phyloP scores from a whole-genome alignment of 2,888 invertebrate genomes.

The Sinopyrophorus schimmeli region DNA sequence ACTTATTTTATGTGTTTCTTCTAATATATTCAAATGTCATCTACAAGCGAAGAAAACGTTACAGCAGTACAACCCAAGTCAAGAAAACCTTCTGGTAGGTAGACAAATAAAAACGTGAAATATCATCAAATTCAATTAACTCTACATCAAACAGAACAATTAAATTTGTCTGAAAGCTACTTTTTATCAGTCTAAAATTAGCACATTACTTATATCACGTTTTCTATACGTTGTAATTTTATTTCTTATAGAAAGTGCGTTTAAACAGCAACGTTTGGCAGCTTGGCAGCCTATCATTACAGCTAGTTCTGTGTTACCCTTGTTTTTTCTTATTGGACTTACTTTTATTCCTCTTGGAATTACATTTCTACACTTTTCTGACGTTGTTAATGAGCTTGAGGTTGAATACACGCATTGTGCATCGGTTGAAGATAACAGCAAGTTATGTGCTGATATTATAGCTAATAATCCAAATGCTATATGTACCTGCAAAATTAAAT shows the following conservation, averaged over 20 bases:
- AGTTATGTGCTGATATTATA: conserved; percentile 73
- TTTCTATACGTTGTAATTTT: too few species aligned
- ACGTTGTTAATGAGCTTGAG: conserved; percentile 81
- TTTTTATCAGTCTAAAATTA: too few species aligned
- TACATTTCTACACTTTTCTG: conserved; percentile 88
- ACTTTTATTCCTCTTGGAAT: conserved; percentile 98
- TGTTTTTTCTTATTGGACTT: conserved; percentile 96
- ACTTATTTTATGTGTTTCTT: too few species aligned
- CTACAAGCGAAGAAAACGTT: too few species aligned
- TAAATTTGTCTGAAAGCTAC: too few species aligned
- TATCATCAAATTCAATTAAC: too few species aligned
- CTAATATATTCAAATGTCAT: too few species aligned
- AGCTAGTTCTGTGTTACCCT: conserved; percentile 95
- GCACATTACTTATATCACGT: too few species aligned
- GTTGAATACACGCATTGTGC: conserved; percentile 84
- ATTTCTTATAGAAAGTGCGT: conserved; percentile 83
- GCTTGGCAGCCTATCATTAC: conserved; percentile 99
- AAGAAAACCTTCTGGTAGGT: too few species aligned
- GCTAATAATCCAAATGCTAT: conserved; percentile 48
- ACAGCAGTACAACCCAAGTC: too few species aligned
- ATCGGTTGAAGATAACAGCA: conserved; percentile 51
- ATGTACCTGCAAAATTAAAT: conserved; percentile 64
- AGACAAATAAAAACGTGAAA: too few species aligned
- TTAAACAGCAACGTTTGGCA: conserved; percentile 93
- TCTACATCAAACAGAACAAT: too few species aligned